Evolutionary conservation across 1,140 invertebrate genomes (phyloP), one percentile per base, ranked within the genome.

Genomic region (Cryptotermes secundus): DNA sequence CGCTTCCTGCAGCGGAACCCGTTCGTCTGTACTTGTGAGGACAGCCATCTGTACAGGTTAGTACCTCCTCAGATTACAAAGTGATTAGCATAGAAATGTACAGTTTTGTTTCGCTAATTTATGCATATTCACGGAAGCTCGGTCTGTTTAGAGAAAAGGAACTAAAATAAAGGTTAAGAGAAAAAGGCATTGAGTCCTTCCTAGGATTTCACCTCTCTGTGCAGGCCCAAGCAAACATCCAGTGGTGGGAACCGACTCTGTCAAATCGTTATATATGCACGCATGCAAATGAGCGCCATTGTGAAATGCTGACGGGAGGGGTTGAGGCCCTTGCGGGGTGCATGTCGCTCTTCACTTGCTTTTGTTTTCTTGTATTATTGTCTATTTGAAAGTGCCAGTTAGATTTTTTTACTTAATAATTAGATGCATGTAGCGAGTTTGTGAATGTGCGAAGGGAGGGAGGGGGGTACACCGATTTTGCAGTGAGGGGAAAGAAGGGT

Each of bases 151-250:
- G 31, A 72, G 26, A 72, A 72, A 72, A 72, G 59, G 31, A n/a
- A 72, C n/a, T 72, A n/a, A 72, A n/a, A 72, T 72, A 72, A 72
- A 72, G 59, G 59, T 72, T 72, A 72, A 72, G 59, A 72, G 31
- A 72, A 38, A 38, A 38, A 59, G 3, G 7, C n/a, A 31, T 72
- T 72, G 59, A 72, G 59, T 31, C 22, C 45, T 49, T 49, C 14
- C 16, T 22, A 31, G 10, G 7, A n/a, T 12, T 26, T 31, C 31
- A 31, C 59, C 59, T 72, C n/a, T 26, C 26, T 72, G n/a, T n/a
- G 59, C 59, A 26, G 1, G 59, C 26, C 59, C 59, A 59, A 59
- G 53, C 4, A n/a, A 72, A 7, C 26, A 31, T 4, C 0, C 2
- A n/a, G n/a, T 10, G 26, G 14, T 72, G 59, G 59, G 59, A 72